Evolutionary conservation across 2,888 invertebrate genomes (phyloP).

Genomic region (Scaptomyza caliginosa): DNA sequence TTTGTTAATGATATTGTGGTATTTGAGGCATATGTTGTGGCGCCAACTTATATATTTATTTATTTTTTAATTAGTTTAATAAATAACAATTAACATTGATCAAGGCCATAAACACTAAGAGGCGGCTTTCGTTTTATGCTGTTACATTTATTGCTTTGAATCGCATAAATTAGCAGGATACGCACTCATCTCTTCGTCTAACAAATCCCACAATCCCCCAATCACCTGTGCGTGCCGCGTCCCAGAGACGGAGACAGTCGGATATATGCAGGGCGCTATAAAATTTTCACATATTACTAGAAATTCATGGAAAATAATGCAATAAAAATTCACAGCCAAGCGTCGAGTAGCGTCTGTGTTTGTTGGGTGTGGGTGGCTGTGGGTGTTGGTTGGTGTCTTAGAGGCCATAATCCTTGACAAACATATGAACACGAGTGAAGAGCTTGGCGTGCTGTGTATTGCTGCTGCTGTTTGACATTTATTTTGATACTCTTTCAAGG

Average conservation of each 20-base stretch:
- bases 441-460: constrained; percentile 18
- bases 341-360: constrained; percentile 22
- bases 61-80: neutral
- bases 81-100: constrained; percentile 53
- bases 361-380: neutral
- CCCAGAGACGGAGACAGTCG: constrained; percentile 1
- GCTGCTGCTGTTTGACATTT: constrained; percentile 37
- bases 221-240: constrained; percentile 48
- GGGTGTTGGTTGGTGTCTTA: constrained; percentile 36
- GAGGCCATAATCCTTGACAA: constrained; percentile 48
- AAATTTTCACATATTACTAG: constrained; percentile 75
- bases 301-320: constrained; percentile 82
- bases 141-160: constrained; percentile 35
- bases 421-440: constrained; percentile 22
- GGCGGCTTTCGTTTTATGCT: neutral
- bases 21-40: neutral
- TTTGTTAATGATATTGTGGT: neutral
- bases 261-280: constrained; percentile 54
- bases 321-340: constrained; percentile 83
- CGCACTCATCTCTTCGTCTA: no score
- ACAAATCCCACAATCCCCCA: constrained; percentile 24
- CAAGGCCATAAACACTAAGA: constrained; percentile 19
- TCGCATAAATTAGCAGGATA: constrained; percentile 59
- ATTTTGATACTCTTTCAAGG: constrained; percentile 24
- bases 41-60: neutral